phyloP scores from a whole-genome alignment of 2,888 invertebrate genomes.

The Masnerella sp. region DNA sequence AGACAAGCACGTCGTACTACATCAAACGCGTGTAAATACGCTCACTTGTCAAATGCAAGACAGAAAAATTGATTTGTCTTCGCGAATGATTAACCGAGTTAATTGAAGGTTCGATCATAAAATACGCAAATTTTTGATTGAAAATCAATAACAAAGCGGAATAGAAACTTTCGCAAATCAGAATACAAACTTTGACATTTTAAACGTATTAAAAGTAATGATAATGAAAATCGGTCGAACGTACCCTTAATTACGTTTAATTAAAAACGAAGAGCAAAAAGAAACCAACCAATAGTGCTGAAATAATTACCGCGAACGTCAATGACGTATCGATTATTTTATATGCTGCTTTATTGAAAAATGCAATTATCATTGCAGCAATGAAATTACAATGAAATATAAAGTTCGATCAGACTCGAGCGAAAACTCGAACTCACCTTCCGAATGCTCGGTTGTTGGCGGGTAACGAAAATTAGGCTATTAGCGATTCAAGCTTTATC shows the following conservation, averaged over 20 bases:
- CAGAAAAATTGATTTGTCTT: no score
- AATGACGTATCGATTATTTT: slow-evolving; percentile 2
- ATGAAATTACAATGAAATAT: slow-evolving; percentile 9
- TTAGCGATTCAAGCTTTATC: slow-evolving; percentile 54
- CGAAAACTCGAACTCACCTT: slow-evolving; percentile 27
- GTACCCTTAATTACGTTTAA: not conserved
- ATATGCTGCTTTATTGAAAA: not conserved
- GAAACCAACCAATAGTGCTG: not conserved
- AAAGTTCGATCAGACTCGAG: slow-evolving; percentile 2
- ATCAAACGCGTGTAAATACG: no score
- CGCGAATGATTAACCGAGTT: no score
- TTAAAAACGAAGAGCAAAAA: not conserved
- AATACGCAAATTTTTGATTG: no score
- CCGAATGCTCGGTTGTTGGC: slow-evolving; percentile 33
- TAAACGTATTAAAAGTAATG: not conserved
- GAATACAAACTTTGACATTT: no score
- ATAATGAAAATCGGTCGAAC: not conserved
- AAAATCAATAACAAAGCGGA: no score
- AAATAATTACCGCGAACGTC: slow-evolving; percentile 4
- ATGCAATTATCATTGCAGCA: slow-evolving; percentile 14
- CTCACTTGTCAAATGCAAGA: no score
- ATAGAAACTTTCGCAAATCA: no score
- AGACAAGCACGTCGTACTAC: no score
- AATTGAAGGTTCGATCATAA: no score
- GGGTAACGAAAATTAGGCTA: slow-evolving; percentile 56